Percentiles rank a stretch among this genome's conserved stretches.
Conservation (phyloP, 2,113 vertebrate species). For the Paramisgurnus dabryanus region DNA sequence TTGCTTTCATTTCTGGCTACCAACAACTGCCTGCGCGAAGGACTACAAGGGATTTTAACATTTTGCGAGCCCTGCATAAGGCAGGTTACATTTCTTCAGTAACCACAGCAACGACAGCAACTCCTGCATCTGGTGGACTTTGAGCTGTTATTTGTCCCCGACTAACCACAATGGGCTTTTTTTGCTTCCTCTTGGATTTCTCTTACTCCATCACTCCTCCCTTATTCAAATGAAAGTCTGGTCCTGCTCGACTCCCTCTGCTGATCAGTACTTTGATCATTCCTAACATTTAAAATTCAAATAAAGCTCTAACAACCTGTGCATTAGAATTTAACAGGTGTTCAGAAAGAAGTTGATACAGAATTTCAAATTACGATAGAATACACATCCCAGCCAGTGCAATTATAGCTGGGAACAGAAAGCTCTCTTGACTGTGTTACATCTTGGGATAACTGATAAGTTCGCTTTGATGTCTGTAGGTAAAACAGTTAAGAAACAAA, state of each 20-base stretch:
- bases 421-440: constrained; percentile 66
- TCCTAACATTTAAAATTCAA: constrained; percentile 79
- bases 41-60: no score
- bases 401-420: constrained; percentile 71
- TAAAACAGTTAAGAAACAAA: constrained; percentile 72
- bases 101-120: neutral
- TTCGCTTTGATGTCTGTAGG: constrained; percentile 75
- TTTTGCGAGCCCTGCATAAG: no score
- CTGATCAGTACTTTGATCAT: constrained; percentile 72
- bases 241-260: constrained; percentile 46
- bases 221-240: constrained; percentile 43
- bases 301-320: constrained; percentile 71
- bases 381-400: constrained; percentile 64
- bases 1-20: neutral
- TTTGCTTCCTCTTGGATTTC: neutral
- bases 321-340: constrained; percentile 77
- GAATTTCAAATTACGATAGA: constrained; percentile 73
- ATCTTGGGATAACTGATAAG: constrained; percentile 72
- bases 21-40: neutral
- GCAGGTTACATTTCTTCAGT: neutral
- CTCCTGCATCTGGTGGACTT: neutral
- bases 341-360: constrained; percentile 70
- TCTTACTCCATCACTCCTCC: constrained; percentile 13
- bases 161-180: constrained; percentile 3
- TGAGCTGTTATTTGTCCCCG: constrained; percentile 1